Evolutionary conservation across 2,113 vertebrate species (phyloP).

Genomic region (Hippocampus mohnikei): DNA sequence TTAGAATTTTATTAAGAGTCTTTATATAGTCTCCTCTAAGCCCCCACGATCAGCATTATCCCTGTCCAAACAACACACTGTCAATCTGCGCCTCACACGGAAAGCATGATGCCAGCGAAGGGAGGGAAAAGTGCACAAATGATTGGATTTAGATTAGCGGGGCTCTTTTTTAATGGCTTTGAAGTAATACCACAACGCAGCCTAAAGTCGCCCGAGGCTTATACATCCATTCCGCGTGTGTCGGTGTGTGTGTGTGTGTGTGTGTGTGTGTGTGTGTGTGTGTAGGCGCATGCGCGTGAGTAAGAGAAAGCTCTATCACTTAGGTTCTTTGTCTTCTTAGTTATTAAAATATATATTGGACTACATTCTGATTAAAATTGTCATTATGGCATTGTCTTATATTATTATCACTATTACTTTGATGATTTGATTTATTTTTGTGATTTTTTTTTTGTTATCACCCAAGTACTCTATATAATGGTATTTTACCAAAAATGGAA

Average conservation of each 20-base stretch:
- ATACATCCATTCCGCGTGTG: too few species aligned
- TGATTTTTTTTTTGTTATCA: too few species aligned
- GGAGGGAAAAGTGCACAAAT: conserved; percentile 62
- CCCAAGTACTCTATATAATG: too few species aligned
- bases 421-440: too few species aligned
- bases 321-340: neutral
- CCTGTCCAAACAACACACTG: conserved; percentile 77
- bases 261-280: conserved; percentile 13
- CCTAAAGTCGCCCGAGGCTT: conserved; percentile 58
- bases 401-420: neutral
- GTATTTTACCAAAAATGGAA: too few species aligned
- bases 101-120: conserved; percentile 47
- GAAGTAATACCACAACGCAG: conserved; percentile 62
- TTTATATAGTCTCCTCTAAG: conserved; percentile 71
- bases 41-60: conserved; percentile 73
- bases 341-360: neutral
- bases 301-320: conserved; percentile 10
- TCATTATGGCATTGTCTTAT: neutral
- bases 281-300: conserved; percentile 1
- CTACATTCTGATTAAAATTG: too few species aligned
- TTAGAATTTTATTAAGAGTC: conserved; percentile 76
- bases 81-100: conserved; percentile 62
- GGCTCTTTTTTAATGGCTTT: conserved; percentile 69
- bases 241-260: conserved; percentile 11
- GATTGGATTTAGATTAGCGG: conserved; percentile 76